Percentiles rank a stretch among this genome's conserved stretches.
These are phyloP conservation scores for Rhynchomys soricoides DNA, from an alignment of 2,113 vertebrate genomes.

Conservation along the genomic window DNA sequence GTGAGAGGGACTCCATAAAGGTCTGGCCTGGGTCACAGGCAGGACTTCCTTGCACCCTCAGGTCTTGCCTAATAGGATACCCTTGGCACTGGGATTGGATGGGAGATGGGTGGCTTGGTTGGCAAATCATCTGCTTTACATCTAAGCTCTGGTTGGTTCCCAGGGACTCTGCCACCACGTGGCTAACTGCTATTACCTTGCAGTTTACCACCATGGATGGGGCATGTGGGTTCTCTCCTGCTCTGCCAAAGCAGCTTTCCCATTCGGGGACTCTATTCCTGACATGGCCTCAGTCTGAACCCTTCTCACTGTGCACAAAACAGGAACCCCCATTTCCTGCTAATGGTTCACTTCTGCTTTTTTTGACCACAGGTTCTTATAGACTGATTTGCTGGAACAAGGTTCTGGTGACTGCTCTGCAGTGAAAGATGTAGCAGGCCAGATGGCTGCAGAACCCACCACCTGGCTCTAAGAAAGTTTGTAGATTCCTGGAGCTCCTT, in stretches of 20 bases:
- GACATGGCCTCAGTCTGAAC: not conserved
- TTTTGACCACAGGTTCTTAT: not conserved
- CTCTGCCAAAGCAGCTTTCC: not conserved
- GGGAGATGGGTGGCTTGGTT: not conserved
- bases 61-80: not conserved
- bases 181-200: not conserved
- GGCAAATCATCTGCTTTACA: not conserved
- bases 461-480: not conserved
- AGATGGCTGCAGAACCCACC: not conserved
- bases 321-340: not conserved
- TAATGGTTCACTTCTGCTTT: not conserved
- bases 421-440: not conserved
- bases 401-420: not conserved
- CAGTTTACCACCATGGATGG: not conserved
- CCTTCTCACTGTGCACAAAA: not conserved
- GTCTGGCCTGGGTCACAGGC: not conserved
- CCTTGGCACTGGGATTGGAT: not conserved
- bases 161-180: not conserved
- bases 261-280: not conserved
- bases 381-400: not conserved
- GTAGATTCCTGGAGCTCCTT: not conserved
- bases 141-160: not conserved
- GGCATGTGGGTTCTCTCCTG: not conserved
- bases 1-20: not conserved
- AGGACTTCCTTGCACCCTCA: not conserved